phyloP scores from a whole-genome alignment of 2,888 invertebrate species.

The Epistrophe eligans region DNA sequence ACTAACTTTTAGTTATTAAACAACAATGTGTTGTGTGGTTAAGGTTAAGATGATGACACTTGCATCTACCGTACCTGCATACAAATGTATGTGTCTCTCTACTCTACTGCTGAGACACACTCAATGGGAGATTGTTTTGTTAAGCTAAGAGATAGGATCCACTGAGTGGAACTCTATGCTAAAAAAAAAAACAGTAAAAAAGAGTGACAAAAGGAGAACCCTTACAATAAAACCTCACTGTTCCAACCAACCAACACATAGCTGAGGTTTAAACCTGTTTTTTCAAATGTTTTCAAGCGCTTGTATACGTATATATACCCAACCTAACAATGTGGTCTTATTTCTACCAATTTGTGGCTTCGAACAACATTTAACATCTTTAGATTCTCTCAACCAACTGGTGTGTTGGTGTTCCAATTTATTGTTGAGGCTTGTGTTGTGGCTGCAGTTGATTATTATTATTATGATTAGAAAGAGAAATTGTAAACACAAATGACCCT shows the following conservation, averaged over 20 bases:
- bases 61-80: conserved; percentile 6
- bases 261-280: conserved; percentile 50
- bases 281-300: not conserved
- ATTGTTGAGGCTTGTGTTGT: conserved; percentile 27
- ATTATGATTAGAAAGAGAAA: conserved; percentile 55
- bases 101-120: not conserved
- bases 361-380: conserved; percentile 25
- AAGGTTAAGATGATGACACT: not conserved
- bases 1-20: not conserved
- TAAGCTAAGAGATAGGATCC: conserved; percentile 28
- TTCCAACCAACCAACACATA: conserved; percentile 19
- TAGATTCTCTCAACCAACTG: not conserved
- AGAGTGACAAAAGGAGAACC: not conserved
- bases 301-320: not conserved
- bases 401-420: not conserved
- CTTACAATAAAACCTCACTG: not conserved
- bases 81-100: not conserved
- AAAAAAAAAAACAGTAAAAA: conserved; percentile 11
- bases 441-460: conserved; percentile 49
- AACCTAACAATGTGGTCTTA: conserved; percentile 15
- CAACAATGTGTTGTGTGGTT: not conserved
- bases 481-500: conserved; percentile 68
- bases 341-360: conserved; percentile 22
- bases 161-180: conserved; percentile 26
- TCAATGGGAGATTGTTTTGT: not conserved